These are phyloP conservation scores for Lucifuga dentata DNA, from an alignment of 2,113 vertebrate genomes.

Conservation along the genomic window DNA sequence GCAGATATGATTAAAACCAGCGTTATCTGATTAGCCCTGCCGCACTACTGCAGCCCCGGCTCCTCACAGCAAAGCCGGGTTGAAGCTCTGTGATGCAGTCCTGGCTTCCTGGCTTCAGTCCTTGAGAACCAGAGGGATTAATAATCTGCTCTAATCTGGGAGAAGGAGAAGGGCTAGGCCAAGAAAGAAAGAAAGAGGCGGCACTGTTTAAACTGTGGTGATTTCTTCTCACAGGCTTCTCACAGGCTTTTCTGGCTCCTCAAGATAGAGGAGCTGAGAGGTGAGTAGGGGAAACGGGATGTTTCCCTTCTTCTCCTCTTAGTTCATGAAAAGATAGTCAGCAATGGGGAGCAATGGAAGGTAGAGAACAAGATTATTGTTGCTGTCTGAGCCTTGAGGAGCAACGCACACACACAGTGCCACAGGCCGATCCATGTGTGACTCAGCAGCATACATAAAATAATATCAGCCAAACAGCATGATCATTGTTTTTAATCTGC, in stretches of 20 bases:
- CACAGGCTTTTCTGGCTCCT: too few species aligned
- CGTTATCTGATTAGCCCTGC: constrained; percentile 23
- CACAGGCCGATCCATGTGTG: constrained; percentile 46
- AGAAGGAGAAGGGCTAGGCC: constrained; percentile 54
- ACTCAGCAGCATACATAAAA: constrained; percentile 59
- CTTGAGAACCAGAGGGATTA: constrained; percentile 61
- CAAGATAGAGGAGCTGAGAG: too few species aligned
- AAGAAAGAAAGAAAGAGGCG: constrained; percentile 24
- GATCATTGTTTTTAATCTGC: constrained; percentile 12
- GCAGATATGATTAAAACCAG: constrained; percentile 33
- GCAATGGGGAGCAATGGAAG: neutral
- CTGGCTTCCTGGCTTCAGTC: constrained; percentile 43
- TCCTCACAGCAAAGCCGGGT: constrained; percentile 29
- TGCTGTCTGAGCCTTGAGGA: constrained; percentile 14
- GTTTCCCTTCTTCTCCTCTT: neutral
- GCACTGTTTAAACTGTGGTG: constrained; percentile 2
- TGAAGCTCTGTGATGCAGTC: constrained; percentile 27
- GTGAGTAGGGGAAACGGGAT: neutral
- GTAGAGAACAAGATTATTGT: constrained; percentile 28
- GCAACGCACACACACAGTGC: constrained; percentile 19
- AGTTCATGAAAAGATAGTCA: constrained; percentile 23
- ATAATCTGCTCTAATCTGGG: constrained; percentile 75
- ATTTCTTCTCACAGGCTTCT: neutral
- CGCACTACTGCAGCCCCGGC: constrained; percentile 26
- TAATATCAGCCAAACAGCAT: constrained; percentile 33